Evolutionary conservation across 2,113 vertebrate genomes (phyloP), one percentile per base, ranked within the genome.

Genomic region (Callospermophilus lateralis): DNA sequence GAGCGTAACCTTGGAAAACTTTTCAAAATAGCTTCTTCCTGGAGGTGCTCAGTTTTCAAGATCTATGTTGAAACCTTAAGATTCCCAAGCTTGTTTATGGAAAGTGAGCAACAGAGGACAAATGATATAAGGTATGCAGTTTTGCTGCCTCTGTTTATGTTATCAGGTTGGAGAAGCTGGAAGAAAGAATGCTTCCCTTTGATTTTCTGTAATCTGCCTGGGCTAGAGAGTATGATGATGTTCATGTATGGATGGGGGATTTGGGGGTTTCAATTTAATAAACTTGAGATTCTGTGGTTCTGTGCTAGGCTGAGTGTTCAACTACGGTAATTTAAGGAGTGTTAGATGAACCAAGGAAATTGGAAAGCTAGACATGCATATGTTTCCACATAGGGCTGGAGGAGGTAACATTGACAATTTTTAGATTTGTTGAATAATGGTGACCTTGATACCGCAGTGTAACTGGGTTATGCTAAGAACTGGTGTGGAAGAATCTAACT

Each of bases 1-100:
- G 90, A 95, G 89, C 34, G 65, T 95, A 93, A 97, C 89, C 94
- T 96, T 96, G 95, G 73, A 92, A 93, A 84, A 84, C 61, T 94
- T 80, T 88, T 94, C 77, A 88, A 90, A 96, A 90, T 45, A 61
- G 26, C 74, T 72, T 70, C 63, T 34, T 63, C 79, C 39, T 22
- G 89, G 51, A 83, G 42, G 32, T 34, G 61, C 92, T 95, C 84
- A 55, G 68, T 95, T 63, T 95, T 91, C 73, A 87, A 65, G 16
- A 42, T 92, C 11, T 94, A 34, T 94, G 85, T 92, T 65, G 73
- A 90, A 94, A 85, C 2, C 28, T 79, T 84, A 67, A 58, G 65
- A 65, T 90, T 94, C 39, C 77, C 65, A 84, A 94, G 73, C 53
- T 77, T 86, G 51, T 83, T 95, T 84, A 74, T 65, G 39, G 86